These are phyloP conservation scores for Poicephalus gulielmi DNA, from an alignment of 2,113 vertebrate species.

Conservation along the genomic window DNA sequence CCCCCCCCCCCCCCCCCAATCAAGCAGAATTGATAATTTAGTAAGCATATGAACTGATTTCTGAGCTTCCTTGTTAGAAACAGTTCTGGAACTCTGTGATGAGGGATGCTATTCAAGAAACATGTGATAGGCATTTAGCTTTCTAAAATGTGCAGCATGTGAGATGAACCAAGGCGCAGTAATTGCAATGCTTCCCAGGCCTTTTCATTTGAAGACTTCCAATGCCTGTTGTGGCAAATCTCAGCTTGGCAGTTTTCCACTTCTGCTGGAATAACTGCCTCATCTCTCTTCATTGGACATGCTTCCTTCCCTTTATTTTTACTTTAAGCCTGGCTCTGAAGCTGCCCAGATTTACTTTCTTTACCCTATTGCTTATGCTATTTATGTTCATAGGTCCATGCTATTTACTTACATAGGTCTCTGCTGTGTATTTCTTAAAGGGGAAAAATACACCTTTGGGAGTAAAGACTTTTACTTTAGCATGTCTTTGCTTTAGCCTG, in stretches of 20 bases:
- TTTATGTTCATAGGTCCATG: not conserved
- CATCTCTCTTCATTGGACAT: not conserved
- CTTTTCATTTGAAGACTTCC: constrained; percentile 14
- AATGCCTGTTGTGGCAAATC: not conserved
- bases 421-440: not conserved
- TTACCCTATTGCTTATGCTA: not conserved
- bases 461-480: not conserved
- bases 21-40: not conserved
- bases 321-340: not conserved
- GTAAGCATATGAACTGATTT: not conserved
- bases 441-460: not conserved
- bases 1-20: not conserved
- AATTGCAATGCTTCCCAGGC: constrained; percentile 37
- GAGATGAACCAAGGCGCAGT: constrained; percentile 12
- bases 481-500: not conserved
- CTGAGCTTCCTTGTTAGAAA: constrained; percentile 13
- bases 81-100: not conserved
- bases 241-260: constrained; percentile 25
- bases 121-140: constrained; percentile 17
- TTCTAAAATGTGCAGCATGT: constrained; percentile 20
- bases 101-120: constrained; percentile 1
- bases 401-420: not conserved
- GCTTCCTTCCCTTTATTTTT: not conserved
- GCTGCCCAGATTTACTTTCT: not conserved
- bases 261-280: not conserved